A percentile compares a stretch with the other conserved stretches of the same genome.
phyloP scores from a whole-genome alignment of 2,797 vertebrate genomes.

The Rhabdophis nuchalis region DNA sequence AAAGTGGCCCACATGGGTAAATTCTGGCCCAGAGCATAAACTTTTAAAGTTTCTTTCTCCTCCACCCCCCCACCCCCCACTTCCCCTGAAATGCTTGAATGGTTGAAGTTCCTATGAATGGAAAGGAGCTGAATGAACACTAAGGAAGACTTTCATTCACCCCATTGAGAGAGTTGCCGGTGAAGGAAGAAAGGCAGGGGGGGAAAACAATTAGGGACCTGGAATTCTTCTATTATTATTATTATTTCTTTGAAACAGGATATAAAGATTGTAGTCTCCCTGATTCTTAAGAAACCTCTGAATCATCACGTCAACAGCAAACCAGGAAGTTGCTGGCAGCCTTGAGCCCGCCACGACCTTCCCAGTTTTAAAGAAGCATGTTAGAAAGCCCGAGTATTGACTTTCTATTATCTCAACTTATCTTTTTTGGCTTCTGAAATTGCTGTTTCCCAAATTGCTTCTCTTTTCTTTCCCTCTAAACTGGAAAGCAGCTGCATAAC shows the following conservation, averaged over 20 bases:
- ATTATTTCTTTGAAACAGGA: not conserved
- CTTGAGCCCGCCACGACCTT: not conserved
- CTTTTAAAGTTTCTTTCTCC: not conserved
- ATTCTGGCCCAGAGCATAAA: not conserved
- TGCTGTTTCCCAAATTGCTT: not conserved
- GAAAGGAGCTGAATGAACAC: not conserved
- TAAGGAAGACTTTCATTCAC: not conserved
- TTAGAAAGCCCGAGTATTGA: not conserved
- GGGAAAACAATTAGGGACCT: not conserved
- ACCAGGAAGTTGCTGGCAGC: not conserved
- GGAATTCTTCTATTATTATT: not conserved
- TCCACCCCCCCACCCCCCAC: not conserved
- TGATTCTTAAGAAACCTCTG: not conserved
- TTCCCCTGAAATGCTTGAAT: not conserved
- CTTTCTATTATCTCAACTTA: not conserved
- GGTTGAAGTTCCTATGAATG: not conserved
- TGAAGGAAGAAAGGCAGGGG: not conserved
- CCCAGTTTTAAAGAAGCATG: not conserved
- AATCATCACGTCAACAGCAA: not conserved
- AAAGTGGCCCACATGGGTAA: not conserved
- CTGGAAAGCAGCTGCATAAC: not conserved
- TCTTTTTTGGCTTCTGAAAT: not conserved
- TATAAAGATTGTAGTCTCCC: not conserved
- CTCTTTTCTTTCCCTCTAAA: not conserved
- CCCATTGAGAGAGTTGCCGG: not conserved